Base-by-base conservation (phyloP, 2,888 invertebrate genomes). In the Stegophylla sp. region DNA sequence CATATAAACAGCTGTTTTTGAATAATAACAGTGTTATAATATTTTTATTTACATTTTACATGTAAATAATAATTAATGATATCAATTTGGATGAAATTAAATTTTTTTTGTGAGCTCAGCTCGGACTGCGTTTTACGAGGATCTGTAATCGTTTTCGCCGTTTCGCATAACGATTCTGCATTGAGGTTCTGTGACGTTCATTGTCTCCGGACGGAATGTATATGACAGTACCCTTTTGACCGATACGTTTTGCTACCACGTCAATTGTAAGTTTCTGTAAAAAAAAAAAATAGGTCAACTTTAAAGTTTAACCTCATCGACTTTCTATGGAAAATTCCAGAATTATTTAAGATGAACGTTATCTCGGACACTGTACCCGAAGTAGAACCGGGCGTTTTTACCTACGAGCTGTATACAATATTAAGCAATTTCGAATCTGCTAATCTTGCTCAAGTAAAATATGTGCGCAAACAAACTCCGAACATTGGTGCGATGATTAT, bases 371-470 rank as follows among this genome's bases (percentile, higher is more conserved):
- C 34, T n/a, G 34, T 79, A 7, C 79, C 69, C 0, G 79, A 79
- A 71, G 59, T 71, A 34, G 48, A 51, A 20, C 69, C 69, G 7
- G 79, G 79, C 59, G 79, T 79, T 7, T 79, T 79, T 34, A 61
- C 26, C 15, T 41, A 71, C 41, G 63, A 71, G 3, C 34, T 28
- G 1, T 79, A 61, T 9, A 79, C 79, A 5, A 71, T 79, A 41
- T 41, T 79, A 3, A 79, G 79, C 48, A 45, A 79, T 51, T 79
- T 79, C 15, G 79, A 79, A 9, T 79, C 79, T 4, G 79, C 61
- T 7, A 79, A 79, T 71, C 79, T 79, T 20, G 61, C 69, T 34
- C 61, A 45, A 17, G 79, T 61, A 23, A 69, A 48, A 17, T 79
- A 61, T 23, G 61, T 79, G 28, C 13, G 20, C 23, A 79, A 71